These are phyloP conservation scores for Eristalis tenax DNA, from an alignment of 2,888 invertebrate species.

Conservation along the genomic window DNA sequence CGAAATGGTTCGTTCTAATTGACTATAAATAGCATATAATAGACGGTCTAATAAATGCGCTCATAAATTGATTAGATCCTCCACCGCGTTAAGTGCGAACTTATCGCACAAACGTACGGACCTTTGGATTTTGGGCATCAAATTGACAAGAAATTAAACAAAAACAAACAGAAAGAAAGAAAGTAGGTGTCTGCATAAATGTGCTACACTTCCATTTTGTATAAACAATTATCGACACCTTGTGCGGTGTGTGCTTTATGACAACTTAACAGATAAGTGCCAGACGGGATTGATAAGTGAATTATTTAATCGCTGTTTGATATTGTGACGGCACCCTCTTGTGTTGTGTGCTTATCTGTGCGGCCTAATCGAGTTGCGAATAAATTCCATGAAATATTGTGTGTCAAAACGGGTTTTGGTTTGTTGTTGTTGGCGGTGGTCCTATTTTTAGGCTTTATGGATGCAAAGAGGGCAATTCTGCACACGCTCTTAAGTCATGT, in stretches of 20 bases:
- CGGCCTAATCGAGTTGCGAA: constrained; percentile 6
- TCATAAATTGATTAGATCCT: constrained; percentile 19
- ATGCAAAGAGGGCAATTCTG: background rate
- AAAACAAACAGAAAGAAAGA: background rate
- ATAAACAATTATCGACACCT: constrained; percentile 19
- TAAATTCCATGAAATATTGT: background rate
- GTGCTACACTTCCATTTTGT: constrained; percentile 7
- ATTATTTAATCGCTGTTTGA: constrained; percentile 28
- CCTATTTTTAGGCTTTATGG: background rate
- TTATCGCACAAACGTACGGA: background rate
- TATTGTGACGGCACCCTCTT: background rate
- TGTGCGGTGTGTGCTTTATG: background rate
- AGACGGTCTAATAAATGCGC: constrained; percentile 16
- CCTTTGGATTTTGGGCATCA: background rate
- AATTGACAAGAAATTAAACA: background rate
- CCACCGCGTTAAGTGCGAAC: background rate
- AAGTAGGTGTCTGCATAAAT: background rate
- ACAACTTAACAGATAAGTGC: constrained; percentile 34
- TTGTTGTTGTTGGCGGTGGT: background rate
- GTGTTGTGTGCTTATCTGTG: background rate
- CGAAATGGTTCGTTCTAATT: background rate
- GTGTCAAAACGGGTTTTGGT: background rate
- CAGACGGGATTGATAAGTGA: constrained; percentile 35
- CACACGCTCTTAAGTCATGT: background rate
- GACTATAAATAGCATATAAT: constrained; percentile 36